A percentile compares a stretch with the other conserved stretches of the same genome.
Conservation (phyloP, 2,113 vertebrate genomes). For the Grus americana region DNA sequence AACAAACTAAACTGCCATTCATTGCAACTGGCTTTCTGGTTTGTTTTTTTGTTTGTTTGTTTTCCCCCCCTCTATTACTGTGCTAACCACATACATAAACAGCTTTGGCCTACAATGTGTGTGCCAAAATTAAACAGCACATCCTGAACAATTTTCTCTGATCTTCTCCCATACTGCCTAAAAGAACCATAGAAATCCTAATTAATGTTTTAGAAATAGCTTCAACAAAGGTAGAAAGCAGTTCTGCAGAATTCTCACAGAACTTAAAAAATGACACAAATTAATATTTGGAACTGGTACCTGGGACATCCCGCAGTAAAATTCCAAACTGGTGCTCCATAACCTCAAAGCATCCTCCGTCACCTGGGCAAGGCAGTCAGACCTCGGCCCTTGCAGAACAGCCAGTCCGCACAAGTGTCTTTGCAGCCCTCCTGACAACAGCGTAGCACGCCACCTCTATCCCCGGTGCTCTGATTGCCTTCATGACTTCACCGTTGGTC, state of each 20-base stretch:
- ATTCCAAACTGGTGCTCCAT: background rate
- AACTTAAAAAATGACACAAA: background rate
- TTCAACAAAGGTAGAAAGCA: background rate
- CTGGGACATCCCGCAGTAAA: background rate
- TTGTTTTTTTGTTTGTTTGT: background rate
- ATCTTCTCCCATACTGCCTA: background rate
- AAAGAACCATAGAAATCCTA: background rate
- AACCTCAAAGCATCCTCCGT: background rate
- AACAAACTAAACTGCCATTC: background rate
- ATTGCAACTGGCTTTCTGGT: background rate
- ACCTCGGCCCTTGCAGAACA: rapidly evolving
- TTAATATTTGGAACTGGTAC: background rate
- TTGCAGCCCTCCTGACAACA: background rate
- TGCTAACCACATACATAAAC: constrained; percentile 24
- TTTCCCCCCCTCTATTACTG: background rate
- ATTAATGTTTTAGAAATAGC: background rate
- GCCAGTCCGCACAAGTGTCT: background rate
- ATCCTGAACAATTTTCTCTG: background rate
- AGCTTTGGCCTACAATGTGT: background rate
- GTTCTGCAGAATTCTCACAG: background rate
- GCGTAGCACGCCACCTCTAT: rapidly evolving
- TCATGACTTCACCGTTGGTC: background rate
- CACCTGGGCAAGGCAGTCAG: background rate
- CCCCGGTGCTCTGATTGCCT: background rate
- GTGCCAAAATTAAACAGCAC: constrained; percentile 17